These are phyloP conservation scores for Antheraea yamamai DNA, from an alignment of 2,888 invertebrate species.

Conservation along the genomic window DNA sequence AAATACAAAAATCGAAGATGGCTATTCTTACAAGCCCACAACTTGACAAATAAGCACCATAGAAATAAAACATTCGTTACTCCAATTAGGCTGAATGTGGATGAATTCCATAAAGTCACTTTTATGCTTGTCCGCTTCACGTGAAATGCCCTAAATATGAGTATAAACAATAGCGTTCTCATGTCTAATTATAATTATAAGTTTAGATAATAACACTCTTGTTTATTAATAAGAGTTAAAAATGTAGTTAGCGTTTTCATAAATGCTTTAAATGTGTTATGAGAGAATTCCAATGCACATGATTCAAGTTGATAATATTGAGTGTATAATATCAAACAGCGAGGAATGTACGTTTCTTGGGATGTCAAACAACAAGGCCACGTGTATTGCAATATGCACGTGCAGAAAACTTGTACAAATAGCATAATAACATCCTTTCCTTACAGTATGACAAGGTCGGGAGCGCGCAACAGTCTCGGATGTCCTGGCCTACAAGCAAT, in stretches of 20 bases:
- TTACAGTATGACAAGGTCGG: constrained; percentile 13
- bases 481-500: constrained; percentile 12
- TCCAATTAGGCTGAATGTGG: too few species aligned
- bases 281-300: not conserved
- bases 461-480: constrained; percentile 8
- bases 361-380: not conserved
- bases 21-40: too few species aligned
- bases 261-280: not conserved
- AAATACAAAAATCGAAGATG: too few species aligned
- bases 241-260: not conserved
- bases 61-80: too few species aligned
- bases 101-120: too few species aligned
- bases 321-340: not conserved
- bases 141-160: too few species aligned
- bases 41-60: too few species aligned
- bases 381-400: not conserved
- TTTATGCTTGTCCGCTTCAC: too few species aligned
- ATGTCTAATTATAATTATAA: too few species aligned
- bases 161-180: too few species aligned
- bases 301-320: not conserved
- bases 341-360: not conserved
- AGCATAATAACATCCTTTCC: constrained; percentile 12
- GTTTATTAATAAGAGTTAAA: too few species aligned
- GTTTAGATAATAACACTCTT: too few species aligned
- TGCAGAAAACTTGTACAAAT: constrained; percentile 1